Percentiles rank a stretch among this genome's conserved stretches.
phyloP scores from a whole-genome alignment of 1,140 invertebrate genomes.

The Listronotus bonariensis region DNA sequence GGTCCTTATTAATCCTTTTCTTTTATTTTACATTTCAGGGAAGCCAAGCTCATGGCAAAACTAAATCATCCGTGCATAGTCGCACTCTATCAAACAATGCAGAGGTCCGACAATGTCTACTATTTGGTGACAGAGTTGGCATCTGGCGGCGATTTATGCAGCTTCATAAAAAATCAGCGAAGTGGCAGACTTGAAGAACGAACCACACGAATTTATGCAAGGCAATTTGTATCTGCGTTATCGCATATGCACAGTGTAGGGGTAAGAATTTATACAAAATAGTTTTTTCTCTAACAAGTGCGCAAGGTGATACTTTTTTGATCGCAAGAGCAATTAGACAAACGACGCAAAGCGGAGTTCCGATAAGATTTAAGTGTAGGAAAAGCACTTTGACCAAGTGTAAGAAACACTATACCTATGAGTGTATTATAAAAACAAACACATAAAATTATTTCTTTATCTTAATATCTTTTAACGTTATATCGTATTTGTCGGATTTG shows the following conservation, averaged over 20 bases:
- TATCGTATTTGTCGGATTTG: no score
- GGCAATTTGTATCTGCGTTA: conserved; percentile 70
- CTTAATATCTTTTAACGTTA: no score
- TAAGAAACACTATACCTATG: no score
- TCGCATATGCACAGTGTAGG: conserved; percentile 70
- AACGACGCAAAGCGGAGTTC: no score
- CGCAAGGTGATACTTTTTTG: no score
- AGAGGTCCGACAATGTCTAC: conserved; percentile 64
- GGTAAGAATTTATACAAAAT: conserved; percentile 21
- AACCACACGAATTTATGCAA: conserved; percentile 61
- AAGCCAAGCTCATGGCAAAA: conserved; percentile 68
- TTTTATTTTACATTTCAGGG: conserved; percentile 59
- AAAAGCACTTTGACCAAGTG: no score
- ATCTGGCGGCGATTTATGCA: conserved; percentile 68
- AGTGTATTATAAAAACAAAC: no score
- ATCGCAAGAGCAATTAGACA: no score
- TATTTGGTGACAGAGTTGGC: conserved; percentile 66
- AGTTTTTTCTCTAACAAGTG: no score
- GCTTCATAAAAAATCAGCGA: conserved; percentile 64
- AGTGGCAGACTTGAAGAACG: conserved; percentile 64
- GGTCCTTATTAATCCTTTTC: no score
- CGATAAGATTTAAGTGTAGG: no score
- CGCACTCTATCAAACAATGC: conserved; percentile 70
- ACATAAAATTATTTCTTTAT: no score
- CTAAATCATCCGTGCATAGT: conserved; percentile 71